A percentile compares a stretch with the other conserved stretches of the same genome.
These are phyloP conservation scores for Ictidomys tridecemlineatus DNA, from an alignment of 2,113 vertebrate genomes.

Conservation along the genomic window DNA sequence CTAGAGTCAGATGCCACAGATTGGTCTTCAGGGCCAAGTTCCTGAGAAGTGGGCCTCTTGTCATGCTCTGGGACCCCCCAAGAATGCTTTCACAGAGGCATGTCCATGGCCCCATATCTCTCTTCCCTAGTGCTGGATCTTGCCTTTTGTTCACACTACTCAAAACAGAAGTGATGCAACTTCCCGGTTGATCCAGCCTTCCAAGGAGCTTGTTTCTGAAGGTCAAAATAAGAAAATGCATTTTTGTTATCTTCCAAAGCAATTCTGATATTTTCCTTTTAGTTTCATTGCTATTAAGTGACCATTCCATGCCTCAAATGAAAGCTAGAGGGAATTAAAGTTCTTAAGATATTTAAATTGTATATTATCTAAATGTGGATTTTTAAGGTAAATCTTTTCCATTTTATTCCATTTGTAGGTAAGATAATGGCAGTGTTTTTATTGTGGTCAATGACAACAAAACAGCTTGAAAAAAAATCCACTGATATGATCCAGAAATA, in stretches of 20 bases:
- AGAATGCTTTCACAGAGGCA: background rate
- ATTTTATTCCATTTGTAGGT: conserved; percentile 25
- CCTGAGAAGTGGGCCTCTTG: background rate
- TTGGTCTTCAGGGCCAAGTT: background rate
- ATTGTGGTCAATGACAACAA: background rate
- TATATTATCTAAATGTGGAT: background rate
- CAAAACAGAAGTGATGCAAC: background rate
- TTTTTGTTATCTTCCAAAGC: conserved; percentile 38
- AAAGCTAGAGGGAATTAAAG: conserved; percentile 29
- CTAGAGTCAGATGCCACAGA: background rate
- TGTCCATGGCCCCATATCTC: background rate
- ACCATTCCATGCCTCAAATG: background rate
- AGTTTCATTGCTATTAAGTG: background rate
- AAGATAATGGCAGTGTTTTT: conserved; percentile 5
- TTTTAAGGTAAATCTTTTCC: conserved; percentile 44
- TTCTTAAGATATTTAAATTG: conserved; percentile 12
- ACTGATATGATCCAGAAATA: conserved; percentile 43
- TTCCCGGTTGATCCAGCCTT: background rate
- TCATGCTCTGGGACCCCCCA: too few species aligned
- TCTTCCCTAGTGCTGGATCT: background rate
- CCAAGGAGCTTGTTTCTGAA: background rate
- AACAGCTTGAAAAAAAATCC: background rate
- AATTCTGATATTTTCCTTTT: conserved; percentile 15
- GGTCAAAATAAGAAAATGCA: background rate
- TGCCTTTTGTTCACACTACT: background rate